Evolutionary conservation across 2,113 vertebrate species (phyloP).

Genomic region (Narcine bancroftii): DNA sequence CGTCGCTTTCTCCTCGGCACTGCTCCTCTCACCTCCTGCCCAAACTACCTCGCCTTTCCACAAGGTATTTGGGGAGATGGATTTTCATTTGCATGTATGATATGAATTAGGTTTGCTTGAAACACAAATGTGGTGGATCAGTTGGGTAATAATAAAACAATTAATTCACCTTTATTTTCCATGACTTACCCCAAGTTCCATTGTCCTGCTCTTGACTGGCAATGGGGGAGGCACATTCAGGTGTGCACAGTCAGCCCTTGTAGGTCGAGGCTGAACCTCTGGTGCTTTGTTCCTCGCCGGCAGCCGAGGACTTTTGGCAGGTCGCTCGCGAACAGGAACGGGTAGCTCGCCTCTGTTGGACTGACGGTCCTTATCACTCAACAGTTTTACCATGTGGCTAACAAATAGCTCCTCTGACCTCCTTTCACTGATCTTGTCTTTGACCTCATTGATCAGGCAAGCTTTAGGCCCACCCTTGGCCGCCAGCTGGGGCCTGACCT

Average conservation of each 20-base stretch:
- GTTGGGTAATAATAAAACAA: neutral
- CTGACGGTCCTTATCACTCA: neutral
- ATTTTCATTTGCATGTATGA: neutral
- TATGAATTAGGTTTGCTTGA: neutral
- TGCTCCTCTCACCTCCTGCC: too few relatives aligned
- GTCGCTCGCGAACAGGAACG: neutral
- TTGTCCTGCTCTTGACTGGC: slow-evolving; percentile 12
- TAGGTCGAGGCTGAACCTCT: neutral
- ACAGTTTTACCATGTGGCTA: neutral
- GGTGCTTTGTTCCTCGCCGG: slow-evolving; percentile 16
- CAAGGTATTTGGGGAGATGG: neutral
- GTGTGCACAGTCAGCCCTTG: neutral
- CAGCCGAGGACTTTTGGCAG: neutral
- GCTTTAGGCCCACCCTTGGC: neutral
- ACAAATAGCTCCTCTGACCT: neutral
- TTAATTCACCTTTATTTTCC: neutral
- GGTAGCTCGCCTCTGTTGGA: neutral
- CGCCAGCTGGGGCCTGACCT: neutral
- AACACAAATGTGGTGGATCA: neutral
- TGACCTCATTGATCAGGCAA: neutral
- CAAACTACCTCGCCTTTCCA: too few relatives aligned
- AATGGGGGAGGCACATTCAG: neutral
- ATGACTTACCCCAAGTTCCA: neutral
- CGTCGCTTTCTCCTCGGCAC: too few relatives aligned
- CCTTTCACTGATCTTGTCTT: slow-evolving; percentile 4